phyloP scores from a whole-genome alignment of 2,888 invertebrate genomes.

The Polyommatus icarus region DNA sequence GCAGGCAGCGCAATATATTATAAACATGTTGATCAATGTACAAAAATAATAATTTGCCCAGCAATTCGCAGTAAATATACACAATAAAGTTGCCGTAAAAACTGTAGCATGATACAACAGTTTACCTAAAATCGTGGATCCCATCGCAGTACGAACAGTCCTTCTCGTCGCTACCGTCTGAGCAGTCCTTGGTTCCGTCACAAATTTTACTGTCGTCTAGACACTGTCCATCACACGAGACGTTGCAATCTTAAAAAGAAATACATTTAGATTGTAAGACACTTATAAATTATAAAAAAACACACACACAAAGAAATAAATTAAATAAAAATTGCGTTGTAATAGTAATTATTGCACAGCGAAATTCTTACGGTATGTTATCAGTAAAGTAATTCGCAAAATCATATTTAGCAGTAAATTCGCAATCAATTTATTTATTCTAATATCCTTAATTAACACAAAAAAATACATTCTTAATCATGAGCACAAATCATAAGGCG shows the following conservation, averaged over 20 bases:
- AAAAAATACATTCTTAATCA: neutral
- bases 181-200: conserved; percentile 80
- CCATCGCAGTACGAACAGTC: conserved; percentile 59
- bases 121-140: conserved; percentile 68
- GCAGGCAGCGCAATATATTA: neutral
- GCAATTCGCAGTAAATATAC: conserved; percentile 23
- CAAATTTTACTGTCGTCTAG: conserved; percentile 81
- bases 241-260: conserved; percentile 65
- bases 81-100: neutral
- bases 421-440: neutral
- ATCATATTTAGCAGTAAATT: neutral
- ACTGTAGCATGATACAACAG: conserved; percentile 12
- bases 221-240: conserved; percentile 80
- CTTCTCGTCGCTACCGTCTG: conserved; percentile 81
- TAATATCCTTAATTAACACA: neutral
- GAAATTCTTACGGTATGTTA: no score
- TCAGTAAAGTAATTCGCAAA: conserved; percentile 5
- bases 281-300: neutral
- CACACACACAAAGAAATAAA: neutral
- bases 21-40: no score
- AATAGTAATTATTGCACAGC: conserved; percentile 10
- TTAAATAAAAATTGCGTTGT: neutral
- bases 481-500: neutral
- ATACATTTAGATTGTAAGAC: conserved; percentile 46
- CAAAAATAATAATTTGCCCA: neutral